phyloP scores from a whole-genome alignment of 2,113 vertebrate species.

The Mirounga angustirostris region DNA sequence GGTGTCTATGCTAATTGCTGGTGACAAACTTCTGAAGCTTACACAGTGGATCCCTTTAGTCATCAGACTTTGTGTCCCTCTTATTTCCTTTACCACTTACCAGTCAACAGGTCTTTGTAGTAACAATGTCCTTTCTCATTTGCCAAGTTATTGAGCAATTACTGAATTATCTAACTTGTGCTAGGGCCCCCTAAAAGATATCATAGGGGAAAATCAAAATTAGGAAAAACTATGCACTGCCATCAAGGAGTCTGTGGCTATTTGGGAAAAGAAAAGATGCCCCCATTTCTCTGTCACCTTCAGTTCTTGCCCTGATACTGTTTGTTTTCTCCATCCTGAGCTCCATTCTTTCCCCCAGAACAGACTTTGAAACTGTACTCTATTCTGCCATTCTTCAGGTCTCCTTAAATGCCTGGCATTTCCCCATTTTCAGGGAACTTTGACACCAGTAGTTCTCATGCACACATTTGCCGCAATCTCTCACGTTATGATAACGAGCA shows the following conservation, averaged over 20 bases:
- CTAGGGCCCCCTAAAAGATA: neutral
- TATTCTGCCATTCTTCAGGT: neutral
- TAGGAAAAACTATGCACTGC: neutral
- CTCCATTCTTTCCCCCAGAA: neutral
- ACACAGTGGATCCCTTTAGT: neutral
- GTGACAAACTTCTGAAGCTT: neutral
- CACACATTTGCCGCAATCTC: neutral
- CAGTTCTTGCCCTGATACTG: neutral
- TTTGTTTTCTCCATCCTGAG: neutral
- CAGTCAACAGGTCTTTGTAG: neutral
- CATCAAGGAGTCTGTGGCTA: neutral
- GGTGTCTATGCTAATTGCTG: neutral
- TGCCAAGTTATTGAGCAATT: neutral
- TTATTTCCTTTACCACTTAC: neutral
- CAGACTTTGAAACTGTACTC: neutral
- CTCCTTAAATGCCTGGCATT: neutral
- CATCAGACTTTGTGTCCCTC: neutral
- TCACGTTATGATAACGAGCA: fast-evolving
- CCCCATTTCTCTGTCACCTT: neutral
- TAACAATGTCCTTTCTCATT: neutral
- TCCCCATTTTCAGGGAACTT: neutral
- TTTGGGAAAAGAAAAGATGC: neutral
- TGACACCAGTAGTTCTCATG: neutral
- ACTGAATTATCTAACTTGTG: neutral
- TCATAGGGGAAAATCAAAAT: neutral